Evolutionary conservation across 2,797 vertebrate genomes (phyloP).

Genomic region (Melanogrammus aeglefinus): DNA sequence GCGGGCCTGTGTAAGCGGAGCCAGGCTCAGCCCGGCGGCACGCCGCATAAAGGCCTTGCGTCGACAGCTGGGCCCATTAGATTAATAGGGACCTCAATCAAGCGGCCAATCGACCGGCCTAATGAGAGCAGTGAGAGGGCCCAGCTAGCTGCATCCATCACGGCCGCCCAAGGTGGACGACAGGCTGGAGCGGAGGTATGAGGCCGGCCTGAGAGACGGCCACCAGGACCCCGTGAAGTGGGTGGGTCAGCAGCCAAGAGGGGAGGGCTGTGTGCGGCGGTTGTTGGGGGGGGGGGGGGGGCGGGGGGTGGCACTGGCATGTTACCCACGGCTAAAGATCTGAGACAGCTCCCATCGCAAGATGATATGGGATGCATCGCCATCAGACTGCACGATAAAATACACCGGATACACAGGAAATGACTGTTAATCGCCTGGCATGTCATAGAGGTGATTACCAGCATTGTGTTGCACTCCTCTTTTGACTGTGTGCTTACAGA

Average conservation of each 20-base stretch:
- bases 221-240: not conserved
- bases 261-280: not conserved
- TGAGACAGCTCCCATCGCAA: not conserved
- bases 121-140: slow-evolving; percentile 22
- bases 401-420: not conserved
- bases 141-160: slow-evolving; percentile 30
- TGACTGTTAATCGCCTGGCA: not conserved
- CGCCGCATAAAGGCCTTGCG: slow-evolving; percentile 9
- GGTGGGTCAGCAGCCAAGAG: not conserved
- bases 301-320: not conserved
- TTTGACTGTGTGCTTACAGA: not conserved
- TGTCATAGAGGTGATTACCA: not conserved
- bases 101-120: slow-evolving; percentile 12
- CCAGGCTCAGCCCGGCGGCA: slow-evolving; percentile 14
- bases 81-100: slow-evolving; percentile 42
- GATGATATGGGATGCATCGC: not conserved
- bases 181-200: not conserved
- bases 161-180: slow-evolving; percentile 19
- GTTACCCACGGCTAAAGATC: not conserved
- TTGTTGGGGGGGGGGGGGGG: not conserved
- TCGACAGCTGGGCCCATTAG: slow-evolving; percentile 29
- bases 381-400: not conserved
- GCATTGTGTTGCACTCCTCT: not conserved
- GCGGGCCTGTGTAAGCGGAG: not conserved
- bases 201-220: slow-evolving; percentile 3